These are phyloP conservation scores for Portunus trituberculatus DNA, from an alignment of 1,140 invertebrate genomes.

Conservation along the genomic window DNA sequence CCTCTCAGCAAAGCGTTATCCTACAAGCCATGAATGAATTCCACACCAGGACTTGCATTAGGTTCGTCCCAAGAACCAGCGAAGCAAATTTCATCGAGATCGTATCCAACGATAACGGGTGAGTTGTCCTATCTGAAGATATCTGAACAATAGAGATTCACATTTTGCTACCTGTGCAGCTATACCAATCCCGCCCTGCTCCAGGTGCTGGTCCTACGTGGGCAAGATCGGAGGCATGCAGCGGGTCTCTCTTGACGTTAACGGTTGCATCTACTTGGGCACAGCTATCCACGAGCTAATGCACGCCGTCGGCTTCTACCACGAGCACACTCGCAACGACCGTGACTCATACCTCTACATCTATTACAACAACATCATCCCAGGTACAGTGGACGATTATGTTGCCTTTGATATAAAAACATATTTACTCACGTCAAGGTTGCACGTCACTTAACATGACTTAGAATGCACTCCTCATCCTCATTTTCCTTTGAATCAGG, in stretches of 20 bases:
- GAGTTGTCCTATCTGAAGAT: neutral
- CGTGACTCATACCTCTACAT: constrained; percentile 41
- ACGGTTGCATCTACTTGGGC: constrained; percentile 13
- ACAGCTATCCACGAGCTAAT: constrained; percentile 52
- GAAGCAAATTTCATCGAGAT: neutral
- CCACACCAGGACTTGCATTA: neutral
- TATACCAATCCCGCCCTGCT: neutral
- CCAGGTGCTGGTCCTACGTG: constrained; percentile 25
- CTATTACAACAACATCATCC: constrained; percentile 29
- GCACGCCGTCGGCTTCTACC: constrained; percentile 58
- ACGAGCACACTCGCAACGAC: constrained; percentile 58
- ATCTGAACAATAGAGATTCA: too few relatives aligned
- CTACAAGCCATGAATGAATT: neutral
- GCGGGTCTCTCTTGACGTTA: neutral
- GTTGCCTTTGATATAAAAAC: too few relatives aligned
- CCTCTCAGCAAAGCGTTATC: neutral
- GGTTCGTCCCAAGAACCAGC: neutral
- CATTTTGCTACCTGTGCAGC: neutral
- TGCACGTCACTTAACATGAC: too few relatives aligned
- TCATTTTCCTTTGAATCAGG: neutral
- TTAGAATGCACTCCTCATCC: neutral
- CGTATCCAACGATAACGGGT: neutral
- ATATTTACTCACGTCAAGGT: too few relatives aligned
- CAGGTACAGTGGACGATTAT: neutral
- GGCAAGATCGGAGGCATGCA: constrained; percentile 1